phyloP scores from a whole-genome alignment of 2,113 vertebrate genomes.

The Leucoraja erinaceus region DNA sequence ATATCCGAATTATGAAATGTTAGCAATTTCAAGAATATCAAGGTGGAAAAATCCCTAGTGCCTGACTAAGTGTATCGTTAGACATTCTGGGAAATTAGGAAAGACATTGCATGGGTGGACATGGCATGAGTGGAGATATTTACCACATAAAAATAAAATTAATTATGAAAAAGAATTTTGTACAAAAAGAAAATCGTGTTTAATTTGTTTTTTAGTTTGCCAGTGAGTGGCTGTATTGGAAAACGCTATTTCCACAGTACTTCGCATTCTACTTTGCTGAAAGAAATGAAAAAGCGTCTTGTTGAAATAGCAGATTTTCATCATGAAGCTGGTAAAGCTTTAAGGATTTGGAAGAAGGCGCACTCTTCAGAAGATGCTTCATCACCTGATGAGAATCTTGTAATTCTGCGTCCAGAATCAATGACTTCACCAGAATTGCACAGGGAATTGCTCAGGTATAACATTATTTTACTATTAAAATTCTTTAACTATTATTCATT shows the following conservation, averaged over 20 bases:
- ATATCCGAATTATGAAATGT: no score
- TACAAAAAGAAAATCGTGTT: neutral
- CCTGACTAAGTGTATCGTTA: no score
- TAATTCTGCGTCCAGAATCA: slow-evolving; percentile 46
- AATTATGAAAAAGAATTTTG: neutral
- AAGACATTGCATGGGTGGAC: no score
- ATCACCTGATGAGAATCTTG: slow-evolving; percentile 45
- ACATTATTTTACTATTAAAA: neutral
- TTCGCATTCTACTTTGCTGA: slow-evolving; percentile 65
- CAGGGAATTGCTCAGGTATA: slow-evolving; percentile 82
- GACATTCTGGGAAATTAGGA: no score
- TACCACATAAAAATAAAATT: neutral
- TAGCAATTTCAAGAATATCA: no score
- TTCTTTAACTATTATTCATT: neutral
- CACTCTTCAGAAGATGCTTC: slow-evolving; percentile 52
- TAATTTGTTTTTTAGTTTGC: slow-evolving; percentile 59
- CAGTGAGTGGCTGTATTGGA: slow-evolving; percentile 82
- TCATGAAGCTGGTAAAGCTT: slow-evolving; percentile 80
- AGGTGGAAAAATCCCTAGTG: no score
- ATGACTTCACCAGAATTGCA: slow-evolving; percentile 85
- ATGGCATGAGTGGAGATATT: no score
- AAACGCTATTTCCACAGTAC: slow-evolving; percentile 79
- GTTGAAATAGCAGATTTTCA: slow-evolving; percentile 87
- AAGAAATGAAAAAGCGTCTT: slow-evolving; percentile 75
- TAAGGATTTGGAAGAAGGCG: slow-evolving; percentile 61